Conservation (phyloP, 2,888 invertebrate genomes). For the Lasioglossum oenotherae region DNA sequence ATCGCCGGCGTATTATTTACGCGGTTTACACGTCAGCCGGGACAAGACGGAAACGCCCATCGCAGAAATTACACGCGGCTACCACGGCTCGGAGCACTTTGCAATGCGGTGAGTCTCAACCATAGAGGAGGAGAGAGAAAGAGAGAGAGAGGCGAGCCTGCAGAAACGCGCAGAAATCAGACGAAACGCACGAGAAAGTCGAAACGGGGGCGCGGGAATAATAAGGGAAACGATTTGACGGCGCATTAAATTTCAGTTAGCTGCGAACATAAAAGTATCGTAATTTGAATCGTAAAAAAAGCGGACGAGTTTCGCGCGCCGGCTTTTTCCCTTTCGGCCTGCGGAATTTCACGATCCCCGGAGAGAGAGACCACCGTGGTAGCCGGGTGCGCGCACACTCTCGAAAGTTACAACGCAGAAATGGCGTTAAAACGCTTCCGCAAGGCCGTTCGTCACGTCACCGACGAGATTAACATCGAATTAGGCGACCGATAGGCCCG, state of each 20-base stretch:
- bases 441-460: constrained; percentile 62
- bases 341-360: constrained; percentile 70
- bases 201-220: constrained; percentile 39
- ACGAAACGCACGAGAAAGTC: constrained; percentile 40
- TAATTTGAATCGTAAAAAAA: constrained; percentile 78
- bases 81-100: constrained; percentile 42
- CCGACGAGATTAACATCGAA: constrained; percentile 78
- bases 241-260: constrained; percentile 80
- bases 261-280: constrained; percentile 77
- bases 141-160: neutral
- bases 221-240: constrained; percentile 70
- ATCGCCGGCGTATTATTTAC: constrained; percentile 62
- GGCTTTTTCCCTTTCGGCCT: constrained; percentile 58
- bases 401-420: constrained; percentile 16
- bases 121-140: neutral
- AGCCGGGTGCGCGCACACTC: constrained; percentile 43
- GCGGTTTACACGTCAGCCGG: constrained; percentile 64
- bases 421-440: constrained; percentile 61
- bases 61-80: constrained; percentile 68
- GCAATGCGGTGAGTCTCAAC: neutral
- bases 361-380: constrained; percentile 78
- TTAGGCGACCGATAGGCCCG: constrained; percentile 61
- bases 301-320: constrained; percentile 64
- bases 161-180: constrained; percentile 33
- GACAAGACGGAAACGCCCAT: constrained; percentile 70